Evolutionary conservation across 2,888 invertebrate genomes (phyloP), one percentile per base, ranked within the genome.

Genomic region (Aleiodes leptofemur): DNA sequence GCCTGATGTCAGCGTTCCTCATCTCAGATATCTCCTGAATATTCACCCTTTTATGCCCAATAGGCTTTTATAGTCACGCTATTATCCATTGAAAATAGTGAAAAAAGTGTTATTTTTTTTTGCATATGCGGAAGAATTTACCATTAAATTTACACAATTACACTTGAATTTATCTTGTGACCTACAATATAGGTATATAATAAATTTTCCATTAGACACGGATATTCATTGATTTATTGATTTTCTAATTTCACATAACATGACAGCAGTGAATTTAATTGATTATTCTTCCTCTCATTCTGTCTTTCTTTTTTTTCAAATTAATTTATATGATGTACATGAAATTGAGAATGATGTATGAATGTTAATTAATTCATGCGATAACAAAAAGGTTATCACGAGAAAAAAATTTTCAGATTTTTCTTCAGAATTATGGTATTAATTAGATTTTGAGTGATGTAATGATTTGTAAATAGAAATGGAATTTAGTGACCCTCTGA

Each of bases 1-100:
- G 79, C 70, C 78, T 68, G 69, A 81, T 83, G 80, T 81, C 70
- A 76, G 69, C 76, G 75, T 76, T 70, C 51, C 77, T 74, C 73
- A 81, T 82, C 80, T 79, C 74, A 73, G 16, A 71, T 31, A 31
- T 61, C 76, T n/a, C n/a, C 23, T 14, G 34, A 48, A 61, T 16
- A 69, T 66, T 9, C 64, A 61, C 23, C 48, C 71, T 59, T 64
- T 56, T 57, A 59, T n/a, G n/a, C 59, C 48, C 23, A 72, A 61
- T 43, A 43, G 61, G 23, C 43, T 61, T 34, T 61, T 61, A 61
- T 16, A 11, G n/a, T 70, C 8, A 43, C 23, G 70, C 8, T 14
- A 66, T 69, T 68, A 48, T 66, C 31, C 48, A 71, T 34, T 48
- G 53, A 69, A 55, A 70, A 6, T 56, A 23, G 66, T 11, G 50